Percentiles rank a stretch among this genome's conserved stretches.
These are phyloP conservation scores for Sisyra terminalis DNA, from an alignment of 2,888 invertebrate species.

Conservation along the genomic window DNA sequence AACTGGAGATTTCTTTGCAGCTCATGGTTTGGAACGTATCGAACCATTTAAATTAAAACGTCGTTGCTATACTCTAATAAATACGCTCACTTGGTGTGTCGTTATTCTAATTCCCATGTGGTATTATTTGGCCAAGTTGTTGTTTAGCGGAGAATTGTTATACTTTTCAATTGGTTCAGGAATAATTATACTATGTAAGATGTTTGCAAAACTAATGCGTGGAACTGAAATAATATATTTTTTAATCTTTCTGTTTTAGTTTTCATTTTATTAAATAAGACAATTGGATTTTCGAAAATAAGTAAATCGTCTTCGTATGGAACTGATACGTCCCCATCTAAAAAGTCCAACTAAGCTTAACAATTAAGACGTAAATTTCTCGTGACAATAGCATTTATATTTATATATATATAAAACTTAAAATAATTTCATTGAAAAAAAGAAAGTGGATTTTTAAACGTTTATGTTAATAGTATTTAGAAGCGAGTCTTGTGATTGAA, in stretches of 20 bases:
- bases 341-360: too few relatives aligned
- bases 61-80: slow-evolving; percentile 49
- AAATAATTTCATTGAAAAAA: too few relatives aligned
- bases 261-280: slow-evolving; percentile 57
- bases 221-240: too few relatives aligned
- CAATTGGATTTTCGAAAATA: slow-evolving; percentile 71
- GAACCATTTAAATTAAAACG: slow-evolving; percentile 39
- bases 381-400: too few relatives aligned
- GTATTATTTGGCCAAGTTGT: slow-evolving; percentile 46
- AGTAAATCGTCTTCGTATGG: slow-evolving; percentile 75
- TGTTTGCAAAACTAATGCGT: slow-evolving; percentile 12
- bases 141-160: slow-evolving; percentile 55
- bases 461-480: too few relatives aligned
- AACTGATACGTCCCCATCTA: slow-evolving; percentile 28
- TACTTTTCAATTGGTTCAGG: slow-evolving; percentile 51
- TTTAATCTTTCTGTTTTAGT: slow-evolving; percentile 38
- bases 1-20: slow-evolving; percentile 64
- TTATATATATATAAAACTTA: too few relatives aligned
- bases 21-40: slow-evolving; percentile 50
- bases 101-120: slow-evolving; percentile 51
- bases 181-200: slow-evolving; percentile 65
- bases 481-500: too few relatives aligned
- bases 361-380: too few relatives aligned
- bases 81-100: slow-evolving; percentile 53
- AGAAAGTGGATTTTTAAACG: too few relatives aligned